Percentiles rank a stretch among this genome's conserved stretches.
phyloP scores from a whole-genome alignment of 92 coral and sea anemone genomes.

The Virgularia gustaviana region DNA sequence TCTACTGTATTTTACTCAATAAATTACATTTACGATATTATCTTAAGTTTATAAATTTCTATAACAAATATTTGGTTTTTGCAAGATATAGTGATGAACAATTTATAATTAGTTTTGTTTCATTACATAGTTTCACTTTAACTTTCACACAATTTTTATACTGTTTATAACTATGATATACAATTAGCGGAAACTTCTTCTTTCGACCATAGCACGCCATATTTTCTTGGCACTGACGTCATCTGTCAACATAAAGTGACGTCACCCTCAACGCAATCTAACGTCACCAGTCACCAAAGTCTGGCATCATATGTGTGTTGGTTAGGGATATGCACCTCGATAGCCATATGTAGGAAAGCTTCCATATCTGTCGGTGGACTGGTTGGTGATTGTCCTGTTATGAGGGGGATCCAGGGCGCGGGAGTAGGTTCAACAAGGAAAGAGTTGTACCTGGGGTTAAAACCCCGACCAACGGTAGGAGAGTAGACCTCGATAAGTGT shows the following conservation, averaged over 20 bases:
- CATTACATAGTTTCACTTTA: too few species aligned
- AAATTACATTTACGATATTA: too few species aligned
- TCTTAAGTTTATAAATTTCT: too few species aligned
- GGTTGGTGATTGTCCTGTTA: conserved; percentile 11
- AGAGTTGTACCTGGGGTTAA: conserved; percentile 54
- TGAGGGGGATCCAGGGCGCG: conserved; percentile 35
- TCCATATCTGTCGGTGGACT: conserved; percentile 2
- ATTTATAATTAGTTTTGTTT: too few species aligned
- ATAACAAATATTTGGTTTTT: too few species aligned
- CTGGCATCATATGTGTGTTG: not conserved
- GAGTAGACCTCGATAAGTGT: conserved; percentile 32
- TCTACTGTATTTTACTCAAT: too few species aligned
- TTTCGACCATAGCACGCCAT: too few species aligned
- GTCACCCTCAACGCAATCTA: too few species aligned
- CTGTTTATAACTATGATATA: too few species aligned
- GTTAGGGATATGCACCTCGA: conserved; percentile 12
- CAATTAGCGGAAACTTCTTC: too few species aligned
- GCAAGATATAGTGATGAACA: too few species aligned
- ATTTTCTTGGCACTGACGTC: not conserved
- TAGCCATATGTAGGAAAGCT: conserved; percentile 14
- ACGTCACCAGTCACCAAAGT: not conserved
- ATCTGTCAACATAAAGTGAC: not conserved
- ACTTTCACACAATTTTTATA: too few species aligned
- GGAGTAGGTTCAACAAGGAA: conserved; percentile 45
- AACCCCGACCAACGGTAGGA: conserved; percentile 42